phyloP scores from a whole-genome alignment of 2,113 vertebrate species.

The Talpa occidentalis region DNA sequence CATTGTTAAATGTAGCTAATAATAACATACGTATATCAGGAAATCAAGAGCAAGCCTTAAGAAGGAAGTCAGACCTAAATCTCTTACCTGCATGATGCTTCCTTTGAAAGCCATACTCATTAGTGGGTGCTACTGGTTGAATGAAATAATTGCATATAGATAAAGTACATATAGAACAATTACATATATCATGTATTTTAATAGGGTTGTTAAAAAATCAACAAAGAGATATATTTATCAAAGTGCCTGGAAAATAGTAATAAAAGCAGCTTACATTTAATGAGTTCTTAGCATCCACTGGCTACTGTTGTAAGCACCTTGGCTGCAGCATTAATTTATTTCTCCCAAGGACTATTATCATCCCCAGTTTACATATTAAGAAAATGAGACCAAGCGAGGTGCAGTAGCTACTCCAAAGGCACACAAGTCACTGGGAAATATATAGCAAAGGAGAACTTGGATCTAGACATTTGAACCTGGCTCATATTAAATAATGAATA shows the following conservation, averaged over 20 bases:
- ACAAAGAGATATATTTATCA: background rate
- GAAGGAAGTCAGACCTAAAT: background rate
- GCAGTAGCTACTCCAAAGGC: background rate
- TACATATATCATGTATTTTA: background rate
- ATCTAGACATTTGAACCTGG: background rate
- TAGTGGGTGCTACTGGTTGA: background rate
- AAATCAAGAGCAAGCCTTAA: too few relatives aligned
- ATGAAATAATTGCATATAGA: background rate
- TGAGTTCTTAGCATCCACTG: background rate
- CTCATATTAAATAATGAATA: conserved; percentile 26
- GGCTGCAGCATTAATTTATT: background rate
- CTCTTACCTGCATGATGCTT: too few relatives aligned
- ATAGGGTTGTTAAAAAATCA: background rate
- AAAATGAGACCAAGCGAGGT: background rate
- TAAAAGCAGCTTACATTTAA: background rate
- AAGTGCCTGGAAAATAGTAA: background rate
- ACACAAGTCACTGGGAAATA: background rate
- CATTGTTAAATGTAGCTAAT: background rate
- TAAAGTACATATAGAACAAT: background rate
- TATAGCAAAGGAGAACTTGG: background rate
- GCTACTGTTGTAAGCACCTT: background rate
- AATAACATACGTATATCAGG: background rate
- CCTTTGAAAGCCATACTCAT: background rate
- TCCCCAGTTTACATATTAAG: background rate
- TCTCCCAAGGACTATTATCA: background rate